A percentile compares a stretch with the other conserved stretches of the same genome.
These are phyloP conservation scores for Rhodinocichla rosea DNA, from an alignment of 2,113 vertebrate genomes.

Conservation along the genomic window DNA sequence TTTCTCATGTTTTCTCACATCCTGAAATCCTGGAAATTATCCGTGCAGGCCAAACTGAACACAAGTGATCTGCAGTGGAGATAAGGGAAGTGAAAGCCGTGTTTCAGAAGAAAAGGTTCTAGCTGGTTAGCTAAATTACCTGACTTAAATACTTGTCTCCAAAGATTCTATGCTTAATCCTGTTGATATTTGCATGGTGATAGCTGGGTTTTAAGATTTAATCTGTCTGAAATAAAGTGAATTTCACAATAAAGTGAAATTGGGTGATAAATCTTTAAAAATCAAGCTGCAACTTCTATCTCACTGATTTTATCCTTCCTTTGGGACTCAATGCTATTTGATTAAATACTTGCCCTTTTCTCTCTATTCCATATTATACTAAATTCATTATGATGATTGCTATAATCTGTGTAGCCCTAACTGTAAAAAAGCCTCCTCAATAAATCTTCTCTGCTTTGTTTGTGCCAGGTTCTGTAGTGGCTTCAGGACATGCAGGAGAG, in stretches of 20 bases:
- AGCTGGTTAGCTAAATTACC: not conserved
- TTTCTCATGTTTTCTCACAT: not conserved
- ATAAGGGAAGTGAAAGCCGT: not conserved
- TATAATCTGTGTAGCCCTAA: not conserved
- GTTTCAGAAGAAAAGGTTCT: not conserved
- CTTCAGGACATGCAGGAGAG: not conserved
- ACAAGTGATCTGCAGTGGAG: not conserved
- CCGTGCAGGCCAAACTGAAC: not conserved
- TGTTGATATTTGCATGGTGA: not conserved
- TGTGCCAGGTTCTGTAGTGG: not conserved
- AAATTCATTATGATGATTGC: not conserved
- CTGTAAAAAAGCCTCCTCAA: not conserved
- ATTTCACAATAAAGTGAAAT: too few species aligned
- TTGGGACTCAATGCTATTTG: not conserved
- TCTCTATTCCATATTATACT: not conserved
- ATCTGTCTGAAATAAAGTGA: not conserved
- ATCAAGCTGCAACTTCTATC: not conserved
- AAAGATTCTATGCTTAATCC: not conserved
- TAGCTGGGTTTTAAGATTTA: not conserved
- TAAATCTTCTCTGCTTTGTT: not conserved
- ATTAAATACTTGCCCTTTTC: constrained; percentile 13
- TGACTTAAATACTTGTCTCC: not conserved
- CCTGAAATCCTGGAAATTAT: not conserved
- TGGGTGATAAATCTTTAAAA: not conserved
- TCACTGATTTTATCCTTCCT: not conserved